Percentiles rank a stretch among this genome's conserved stretches.
Evolutionary conservation across 2,888 invertebrate genomes (phyloP).

Genomic region (Blomia tropicalis): DNA sequence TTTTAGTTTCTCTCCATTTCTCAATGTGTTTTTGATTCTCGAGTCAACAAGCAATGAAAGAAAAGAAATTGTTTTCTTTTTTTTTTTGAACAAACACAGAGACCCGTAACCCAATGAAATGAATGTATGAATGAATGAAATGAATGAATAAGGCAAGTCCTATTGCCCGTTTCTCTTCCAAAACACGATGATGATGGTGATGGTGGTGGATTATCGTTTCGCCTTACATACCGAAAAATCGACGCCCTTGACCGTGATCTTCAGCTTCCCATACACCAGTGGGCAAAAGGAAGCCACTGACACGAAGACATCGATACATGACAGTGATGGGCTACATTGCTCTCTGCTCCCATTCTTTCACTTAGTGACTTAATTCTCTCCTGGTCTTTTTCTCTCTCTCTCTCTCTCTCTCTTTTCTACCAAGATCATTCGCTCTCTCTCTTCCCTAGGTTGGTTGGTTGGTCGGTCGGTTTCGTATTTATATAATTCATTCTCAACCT

Average conservation of each 20-base stretch:
- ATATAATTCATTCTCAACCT: background rate
- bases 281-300: background rate
- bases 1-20: no score
- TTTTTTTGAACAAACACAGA: background rate
- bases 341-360: constrained; percentile 11
- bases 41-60: background rate
- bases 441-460: no score
- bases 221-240: background rate
- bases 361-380: constrained; percentile 14
- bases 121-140: no score
- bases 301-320: background rate
- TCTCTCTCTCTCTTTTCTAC: background rate
- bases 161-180: no score
- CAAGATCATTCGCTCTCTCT: no score
- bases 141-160: no score
- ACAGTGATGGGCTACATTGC: background rate
- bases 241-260: constrained; percentile 13
- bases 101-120: no score
- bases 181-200: no score
- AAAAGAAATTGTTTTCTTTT: background rate
- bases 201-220: background rate
- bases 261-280: background rate
- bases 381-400: background rate
- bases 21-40: background rate
- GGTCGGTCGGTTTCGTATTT: background rate